Evolutionary conservation across 2,888 invertebrate genomes (phyloP).

Genomic region (Amblyjoppa fuscipennis): DNA sequence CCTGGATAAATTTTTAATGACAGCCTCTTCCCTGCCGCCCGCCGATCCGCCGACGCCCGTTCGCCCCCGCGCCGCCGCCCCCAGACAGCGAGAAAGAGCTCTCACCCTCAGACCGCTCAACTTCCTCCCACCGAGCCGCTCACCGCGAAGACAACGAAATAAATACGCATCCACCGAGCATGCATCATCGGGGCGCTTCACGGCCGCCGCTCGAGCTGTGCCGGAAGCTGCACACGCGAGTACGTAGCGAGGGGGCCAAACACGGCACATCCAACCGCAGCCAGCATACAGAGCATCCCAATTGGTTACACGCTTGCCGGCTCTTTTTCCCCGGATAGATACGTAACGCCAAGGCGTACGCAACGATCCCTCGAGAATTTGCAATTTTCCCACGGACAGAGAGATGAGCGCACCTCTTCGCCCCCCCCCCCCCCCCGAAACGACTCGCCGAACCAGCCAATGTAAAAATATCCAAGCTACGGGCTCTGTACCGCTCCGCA

Average conservation of each 20-base stretch:
- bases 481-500: background rate
- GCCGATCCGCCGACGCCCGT: constrained; percentile 23
- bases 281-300: constrained; percentile 72
- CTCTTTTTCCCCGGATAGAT: constrained; percentile 22
- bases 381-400: constrained; percentile 75
- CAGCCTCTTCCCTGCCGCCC: constrained; percentile 36
- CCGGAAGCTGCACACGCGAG: constrained; percentile 29
- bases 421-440: too few species aligned
- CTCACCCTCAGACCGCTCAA: background rate
- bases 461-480: constrained; percentile 7
- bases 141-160: constrained; percentile 71
- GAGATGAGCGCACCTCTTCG: constrained; percentile 52
- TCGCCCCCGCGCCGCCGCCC: constrained; percentile 19
- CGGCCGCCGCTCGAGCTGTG: constrained; percentile 37
- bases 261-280: constrained; percentile 36
- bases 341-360: constrained; percentile 34
- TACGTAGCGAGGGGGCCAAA: background rate
- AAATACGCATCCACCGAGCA: constrained; percentile 62
- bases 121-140: constrained; percentile 33
- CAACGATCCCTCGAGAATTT: constrained; percentile 72
- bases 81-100: constrained; percentile 40
- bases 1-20: constrained; percentile 66
- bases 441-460: background rate
- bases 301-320: constrained; percentile 68
- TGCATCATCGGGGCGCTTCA: constrained; percentile 71